Conservation (phyloP, 1,140 invertebrate species). For the Trigoniulus corallinus region DNA sequence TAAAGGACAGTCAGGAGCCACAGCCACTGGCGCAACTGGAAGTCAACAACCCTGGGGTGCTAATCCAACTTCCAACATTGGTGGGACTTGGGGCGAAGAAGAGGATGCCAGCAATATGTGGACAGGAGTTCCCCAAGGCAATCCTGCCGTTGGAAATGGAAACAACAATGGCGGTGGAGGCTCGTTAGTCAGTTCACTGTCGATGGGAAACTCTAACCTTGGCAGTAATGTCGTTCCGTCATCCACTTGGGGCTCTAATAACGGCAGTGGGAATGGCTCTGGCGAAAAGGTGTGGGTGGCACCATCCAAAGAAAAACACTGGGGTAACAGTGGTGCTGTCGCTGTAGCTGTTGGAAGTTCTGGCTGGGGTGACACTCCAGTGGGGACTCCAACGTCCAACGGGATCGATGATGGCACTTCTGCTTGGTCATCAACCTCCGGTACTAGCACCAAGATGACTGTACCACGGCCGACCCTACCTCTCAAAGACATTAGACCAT, state of each 20-base stretch:
- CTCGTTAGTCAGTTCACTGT: neutral
- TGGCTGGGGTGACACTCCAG: conserved; percentile 14
- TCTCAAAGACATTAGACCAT: conserved; percentile 26
- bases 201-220: neutral
- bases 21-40: conserved; percentile 47
- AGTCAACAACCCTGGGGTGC: conserved; percentile 73
- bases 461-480: conserved; percentile 5
- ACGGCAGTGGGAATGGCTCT: neutral
- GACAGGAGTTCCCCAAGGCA: conserved; percentile 33
- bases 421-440: too few relatives aligned
- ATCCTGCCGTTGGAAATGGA: conserved; percentile 9
- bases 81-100: conserved; percentile 86
- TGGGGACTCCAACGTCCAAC: conserved; percentile 8
- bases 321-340: neutral
- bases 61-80: conserved; percentile 74
- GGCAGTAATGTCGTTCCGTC: neutral
- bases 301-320: neutral
- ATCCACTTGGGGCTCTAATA: neutral
- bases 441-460: conserved; percentile 25
- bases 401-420: conserved; percentile 21
- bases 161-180: neutral
- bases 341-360: neutral
- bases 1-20: conserved; percentile 24
- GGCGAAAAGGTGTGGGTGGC: neutral
- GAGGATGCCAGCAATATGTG: conserved; percentile 47